These are phyloP conservation scores for Tetrao urogallus DNA, from an alignment of 2,113 vertebrate species.

Conservation along the genomic window DNA sequence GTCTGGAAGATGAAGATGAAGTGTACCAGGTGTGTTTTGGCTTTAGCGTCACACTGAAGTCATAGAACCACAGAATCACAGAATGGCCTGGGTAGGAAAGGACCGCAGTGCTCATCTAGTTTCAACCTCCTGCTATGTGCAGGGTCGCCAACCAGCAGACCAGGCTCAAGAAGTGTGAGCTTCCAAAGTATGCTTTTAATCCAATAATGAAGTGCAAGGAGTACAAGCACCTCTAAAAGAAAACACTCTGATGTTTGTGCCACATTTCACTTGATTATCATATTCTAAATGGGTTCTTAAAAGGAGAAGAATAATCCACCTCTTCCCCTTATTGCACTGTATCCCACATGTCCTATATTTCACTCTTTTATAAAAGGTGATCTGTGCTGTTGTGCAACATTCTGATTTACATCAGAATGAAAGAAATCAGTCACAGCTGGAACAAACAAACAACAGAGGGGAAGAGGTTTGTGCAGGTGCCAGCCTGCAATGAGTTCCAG, in stretches of 20 bases:
- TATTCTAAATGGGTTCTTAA: conserved; percentile 68
- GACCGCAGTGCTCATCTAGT: too few species aligned
- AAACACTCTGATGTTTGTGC: conserved; percentile 68
- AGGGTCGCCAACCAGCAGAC: too few species aligned
- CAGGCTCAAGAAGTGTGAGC: conserved; percentile 71
- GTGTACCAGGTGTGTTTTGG: conserved; percentile 72
- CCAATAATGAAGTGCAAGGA: conserved; percentile 40
- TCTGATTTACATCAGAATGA: conserved; percentile 73
- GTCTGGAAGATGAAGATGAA: conserved; percentile 70
- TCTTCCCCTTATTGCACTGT: conserved; percentile 30
- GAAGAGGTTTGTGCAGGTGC: too few species aligned
- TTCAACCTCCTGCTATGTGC: too few species aligned
- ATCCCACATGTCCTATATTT: conserved; percentile 74
- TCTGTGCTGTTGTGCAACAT: conserved; percentile 70
- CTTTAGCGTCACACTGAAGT: conserved; percentile 80
- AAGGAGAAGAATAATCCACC: conserved; percentile 1
- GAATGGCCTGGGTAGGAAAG: too few species aligned
- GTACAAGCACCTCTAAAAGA: conserved; percentile 30
- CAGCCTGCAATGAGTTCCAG: too few species aligned
- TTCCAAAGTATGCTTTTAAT: conserved; percentile 79
- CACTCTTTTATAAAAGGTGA: conserved; percentile 61
- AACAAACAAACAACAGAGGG: background rate
- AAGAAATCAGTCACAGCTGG: conserved; percentile 78
- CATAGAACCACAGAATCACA: background rate
- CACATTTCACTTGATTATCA: conserved; percentile 73